Percentiles rank a stretch among this genome's conserved stretches.
Conservation (phyloP, 2,113 vertebrate genomes). For the Hylia prasina region DNA sequence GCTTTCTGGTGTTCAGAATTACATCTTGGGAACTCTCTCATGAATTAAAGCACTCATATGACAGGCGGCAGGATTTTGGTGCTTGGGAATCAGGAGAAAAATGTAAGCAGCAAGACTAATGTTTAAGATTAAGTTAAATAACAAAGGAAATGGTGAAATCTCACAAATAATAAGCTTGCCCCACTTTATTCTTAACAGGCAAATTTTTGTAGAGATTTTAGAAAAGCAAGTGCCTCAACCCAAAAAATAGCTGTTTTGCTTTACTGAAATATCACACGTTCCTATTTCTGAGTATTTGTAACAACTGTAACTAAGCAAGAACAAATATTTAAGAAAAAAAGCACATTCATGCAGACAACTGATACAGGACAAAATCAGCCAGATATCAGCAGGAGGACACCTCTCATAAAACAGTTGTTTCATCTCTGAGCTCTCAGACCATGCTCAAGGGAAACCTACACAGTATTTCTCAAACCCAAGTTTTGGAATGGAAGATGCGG, state of each 20-base stretch:
- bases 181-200: background rate
- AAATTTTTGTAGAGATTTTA: background rate
- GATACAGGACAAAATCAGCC: background rate
- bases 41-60: background rate
- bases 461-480: background rate
- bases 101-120: background rate
- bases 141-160: background rate
- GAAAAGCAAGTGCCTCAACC: background rate
- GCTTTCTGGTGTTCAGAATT: background rate
- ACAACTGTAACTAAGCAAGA: background rate
- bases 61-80: background rate
- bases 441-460: background rate
- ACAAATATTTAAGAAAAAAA: background rate
- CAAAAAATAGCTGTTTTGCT: background rate
- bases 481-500: background rate
- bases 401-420: background rate
- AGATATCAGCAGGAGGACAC: background rate
- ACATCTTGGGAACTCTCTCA: background rate
- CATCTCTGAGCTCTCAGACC: background rate
- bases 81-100: background rate
- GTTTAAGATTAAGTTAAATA: background rate
- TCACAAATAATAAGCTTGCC: background rate
- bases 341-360: background rate
- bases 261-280: background rate
- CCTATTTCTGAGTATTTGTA: background rate